Evolutionary conservation across 2,888 invertebrate genomes (phyloP).

Genomic region (Anaspis maculata): DNA sequence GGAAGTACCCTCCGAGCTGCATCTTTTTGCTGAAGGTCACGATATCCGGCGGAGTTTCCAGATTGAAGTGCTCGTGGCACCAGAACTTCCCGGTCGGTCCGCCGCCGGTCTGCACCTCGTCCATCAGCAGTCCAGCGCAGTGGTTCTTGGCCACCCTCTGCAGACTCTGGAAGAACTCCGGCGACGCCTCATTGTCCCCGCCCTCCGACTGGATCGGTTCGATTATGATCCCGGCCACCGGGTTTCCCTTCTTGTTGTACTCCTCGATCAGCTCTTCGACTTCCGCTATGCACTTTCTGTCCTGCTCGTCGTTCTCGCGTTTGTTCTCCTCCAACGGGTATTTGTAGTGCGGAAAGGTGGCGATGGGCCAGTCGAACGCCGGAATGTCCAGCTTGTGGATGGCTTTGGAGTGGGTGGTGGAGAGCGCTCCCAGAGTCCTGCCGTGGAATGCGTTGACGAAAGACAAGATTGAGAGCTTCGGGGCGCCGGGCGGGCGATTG

Average conservation of each 20-base stretch:
- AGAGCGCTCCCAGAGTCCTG: constrained; percentile 76
- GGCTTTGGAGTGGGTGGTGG: constrained; percentile 90
- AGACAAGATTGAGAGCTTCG: constrained; percentile 72
- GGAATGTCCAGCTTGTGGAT: constrained; percentile 95
- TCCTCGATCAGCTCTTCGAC: constrained; percentile 67
- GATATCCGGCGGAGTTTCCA: constrained; percentile 80
- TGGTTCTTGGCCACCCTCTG: constrained; percentile 73
- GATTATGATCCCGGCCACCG: constrained; percentile 85
- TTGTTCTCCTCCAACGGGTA: constrained; percentile 82
- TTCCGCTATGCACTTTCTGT: constrained; percentile 59
- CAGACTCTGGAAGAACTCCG: constrained; percentile 79
- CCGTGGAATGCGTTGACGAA: constrained; percentile 93
- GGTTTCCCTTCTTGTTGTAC: constrained; percentile 60
- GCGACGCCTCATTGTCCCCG: constrained; percentile 90
- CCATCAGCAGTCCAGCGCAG: constrained; percentile 75
- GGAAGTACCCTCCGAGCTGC: constrained; percentile 92
- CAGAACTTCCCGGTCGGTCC: constrained; percentile 98
- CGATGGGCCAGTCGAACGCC: constrained; percentile 92
- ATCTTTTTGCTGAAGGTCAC: constrained; percentile 99
- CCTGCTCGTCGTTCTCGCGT: constrained; percentile 75
- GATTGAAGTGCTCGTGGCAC: constrained; percentile 90
- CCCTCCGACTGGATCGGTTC: constrained; percentile 99
- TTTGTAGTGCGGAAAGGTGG: constrained; percentile 69
- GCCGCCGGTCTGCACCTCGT: constrained; percentile 98
- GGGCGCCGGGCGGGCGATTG: constrained; percentile 82